Evolutionary conservation across 2,113 vertebrate genomes (phyloP).

Genomic region (Colistium nudipinnis): DNA sequence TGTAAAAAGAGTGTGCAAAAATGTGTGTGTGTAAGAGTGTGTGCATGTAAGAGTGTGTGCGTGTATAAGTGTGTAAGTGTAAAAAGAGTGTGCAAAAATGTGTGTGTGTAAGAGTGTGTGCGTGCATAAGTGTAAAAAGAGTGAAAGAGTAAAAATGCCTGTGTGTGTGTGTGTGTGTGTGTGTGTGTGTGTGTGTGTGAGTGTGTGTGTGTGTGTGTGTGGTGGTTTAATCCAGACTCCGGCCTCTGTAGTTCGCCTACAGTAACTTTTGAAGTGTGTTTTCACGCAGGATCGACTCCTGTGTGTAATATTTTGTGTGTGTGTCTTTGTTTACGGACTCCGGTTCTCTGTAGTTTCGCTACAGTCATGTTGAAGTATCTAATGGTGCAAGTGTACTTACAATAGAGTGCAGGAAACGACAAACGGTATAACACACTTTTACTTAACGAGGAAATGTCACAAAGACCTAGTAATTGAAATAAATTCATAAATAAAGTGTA

Average conservation of each 20-base stretch:
- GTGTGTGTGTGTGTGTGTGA: slow-evolving; percentile 8
- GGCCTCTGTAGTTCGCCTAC: slow-evolving; percentile 74
- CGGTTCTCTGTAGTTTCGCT: slow-evolving; percentile 70
- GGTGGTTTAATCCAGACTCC: slow-evolving; percentile 63
- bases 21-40: slow-evolving; percentile 2
- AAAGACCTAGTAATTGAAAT: background rate
- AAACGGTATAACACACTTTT: background rate
- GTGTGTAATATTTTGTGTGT: slow-evolving; percentile 18
- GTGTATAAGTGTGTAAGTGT: background rate
- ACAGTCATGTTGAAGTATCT: slow-evolving; percentile 74
- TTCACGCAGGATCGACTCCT: background rate
- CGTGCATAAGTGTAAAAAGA: background rate
- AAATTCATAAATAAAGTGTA: background rate
- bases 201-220: background rate
- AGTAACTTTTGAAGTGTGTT: slow-evolving; percentile 68
- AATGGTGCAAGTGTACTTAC: slow-evolving; percentile 41
- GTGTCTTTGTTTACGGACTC: slow-evolving; percentile 67
- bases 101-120: background rate
- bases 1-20: too few relatives aligned
- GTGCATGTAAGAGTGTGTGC: slow-evolving; percentile 1
- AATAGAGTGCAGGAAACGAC: slow-evolving; percentile 10
- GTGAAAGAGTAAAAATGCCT: background rate
- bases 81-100: too few relatives aligned
- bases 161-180: background rate
- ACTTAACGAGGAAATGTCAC: slow-evolving; percentile 6